Base-by-base conservation (phyloP, 92 coral and sea anemone species). In the Porites evermanni region DNA sequence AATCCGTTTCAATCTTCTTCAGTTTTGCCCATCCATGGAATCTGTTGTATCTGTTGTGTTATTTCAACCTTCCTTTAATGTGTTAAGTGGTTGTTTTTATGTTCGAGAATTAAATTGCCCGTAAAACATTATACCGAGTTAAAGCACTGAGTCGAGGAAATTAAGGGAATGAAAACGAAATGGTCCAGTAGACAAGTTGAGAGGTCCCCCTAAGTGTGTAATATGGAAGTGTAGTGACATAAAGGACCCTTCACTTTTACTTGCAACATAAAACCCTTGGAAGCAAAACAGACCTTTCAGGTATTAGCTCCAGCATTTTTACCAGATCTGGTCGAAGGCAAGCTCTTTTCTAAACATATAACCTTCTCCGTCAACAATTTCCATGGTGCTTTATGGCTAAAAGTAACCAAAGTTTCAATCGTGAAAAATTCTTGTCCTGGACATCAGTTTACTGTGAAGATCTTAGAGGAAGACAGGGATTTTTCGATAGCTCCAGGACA, bases 251-350 rank as follows among this genome's bases (percentile, higher is more conserved):
- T 90, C 71, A 70, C 59, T 8, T 92, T 97, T 60, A 88, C 91
- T 12, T 91, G 96, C 72, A 85, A 72, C 32, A 67, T 97, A 56
- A 93, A 79, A 67, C 90, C 80, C 20, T 64, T 86, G 10, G 92
- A 90, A 53, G 76, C 80, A 51, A 90, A 85, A 63, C 90, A 86
- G 52, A 78, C 91, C 12, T 80, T 87, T 68, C 83, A 91, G 70
- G 82, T 96, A 13, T 81, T 93, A 20, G 54, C 75, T 61, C 96
- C 96, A 21, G 19, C 91, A 11, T 93, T 89, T 70, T 90, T 89
- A 23, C 99, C 99, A 67, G 99, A 96, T 76, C 90, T 96, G 69
- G 96, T 96, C 1, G 93, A 95, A 21, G 97, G 99, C 20, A 92
- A 90, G 56, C 83, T 96, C 19, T 95, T 96, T 80, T 88, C 95